Evolutionary conservation across 2,888 invertebrate genomes (phyloP).

Genomic region (Morinoia aosen): DNA sequence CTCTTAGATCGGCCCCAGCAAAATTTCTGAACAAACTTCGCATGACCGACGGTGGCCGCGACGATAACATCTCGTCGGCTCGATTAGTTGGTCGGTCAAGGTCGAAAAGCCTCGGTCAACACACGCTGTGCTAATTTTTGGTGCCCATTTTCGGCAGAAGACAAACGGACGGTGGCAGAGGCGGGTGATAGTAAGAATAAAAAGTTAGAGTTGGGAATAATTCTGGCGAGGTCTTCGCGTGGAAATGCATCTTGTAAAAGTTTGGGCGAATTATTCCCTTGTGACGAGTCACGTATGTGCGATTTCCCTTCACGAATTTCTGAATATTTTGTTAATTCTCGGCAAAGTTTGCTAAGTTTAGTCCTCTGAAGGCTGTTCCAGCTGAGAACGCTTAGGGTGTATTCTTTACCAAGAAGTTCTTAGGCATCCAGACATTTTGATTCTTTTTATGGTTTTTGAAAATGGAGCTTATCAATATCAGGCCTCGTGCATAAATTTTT

Average conservation of each 20-base stretch:
- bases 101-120: slow-evolving; percentile 12
- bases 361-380: not conserved
- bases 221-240: not conserved
- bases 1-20: not conserved
- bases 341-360: not conserved
- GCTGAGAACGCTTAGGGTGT: not conserved
- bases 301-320: not conserved
- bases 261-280: not conserved
- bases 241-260: not conserved
- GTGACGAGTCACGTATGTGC: not conserved
- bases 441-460: too few relatives aligned
- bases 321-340: not conserved
- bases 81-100: slow-evolving; percentile 3
- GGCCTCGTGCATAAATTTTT: too few relatives aligned
- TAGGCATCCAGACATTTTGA: too few relatives aligned
- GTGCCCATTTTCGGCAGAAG: not conserved
- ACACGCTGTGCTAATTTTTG: not conserved
- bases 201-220: not conserved
- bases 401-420: not conserved
- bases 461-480: too few relatives aligned
- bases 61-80: not conserved
- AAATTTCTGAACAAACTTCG: not conserved
- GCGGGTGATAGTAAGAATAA: not conserved
- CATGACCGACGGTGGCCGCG: not conserved
- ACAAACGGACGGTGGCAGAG: not conserved